Conservation (phyloP, 2,888 invertebrate species). For the Trachelus stipa region DNA sequence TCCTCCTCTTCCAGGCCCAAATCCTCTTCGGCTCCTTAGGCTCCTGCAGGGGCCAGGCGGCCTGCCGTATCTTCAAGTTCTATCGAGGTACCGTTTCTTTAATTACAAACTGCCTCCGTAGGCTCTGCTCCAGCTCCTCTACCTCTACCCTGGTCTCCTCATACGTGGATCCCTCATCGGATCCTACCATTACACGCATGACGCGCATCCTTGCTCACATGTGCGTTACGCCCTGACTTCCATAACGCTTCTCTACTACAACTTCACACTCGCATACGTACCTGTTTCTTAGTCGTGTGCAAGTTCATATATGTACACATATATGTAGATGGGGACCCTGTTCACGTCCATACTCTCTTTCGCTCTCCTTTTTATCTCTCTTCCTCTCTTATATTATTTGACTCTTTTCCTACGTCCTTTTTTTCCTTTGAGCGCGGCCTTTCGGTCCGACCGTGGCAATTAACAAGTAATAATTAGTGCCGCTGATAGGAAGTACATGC, state of each 20-base stretch:
- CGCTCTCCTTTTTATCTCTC: background rate
- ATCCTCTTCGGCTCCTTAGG: background rate
- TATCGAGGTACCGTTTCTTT: conserved; percentile 52
- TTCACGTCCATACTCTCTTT: background rate
- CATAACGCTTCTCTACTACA: background rate
- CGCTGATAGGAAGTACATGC: conserved; percentile 34
- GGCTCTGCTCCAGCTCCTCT: conserved; percentile 15
- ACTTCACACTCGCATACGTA: background rate
- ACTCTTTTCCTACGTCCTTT: conserved; percentile 6
- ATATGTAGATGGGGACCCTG: background rate
- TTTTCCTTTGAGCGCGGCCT: conserved; percentile 13
- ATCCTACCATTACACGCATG: conserved; percentile 4
- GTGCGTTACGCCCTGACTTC: background rate
- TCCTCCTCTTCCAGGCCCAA: background rate
- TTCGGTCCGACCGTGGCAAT: conserved; percentile 35
- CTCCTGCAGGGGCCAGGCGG: background rate
- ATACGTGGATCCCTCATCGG: conserved; percentile 10
- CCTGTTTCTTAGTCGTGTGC: background rate
- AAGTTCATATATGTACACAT: background rate
- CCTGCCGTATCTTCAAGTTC: conserved; percentile 25
- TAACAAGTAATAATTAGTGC: conserved; percentile 46
- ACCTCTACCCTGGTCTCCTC: conserved; percentile 11
- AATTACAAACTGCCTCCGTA: conserved; percentile 46
- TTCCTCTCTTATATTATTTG: conserved; percentile 7
- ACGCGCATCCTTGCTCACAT: background rate